These are phyloP conservation scores for Magallana angulata DNA, from an alignment of 1,140 invertebrate species.

Conservation along the genomic window DNA sequence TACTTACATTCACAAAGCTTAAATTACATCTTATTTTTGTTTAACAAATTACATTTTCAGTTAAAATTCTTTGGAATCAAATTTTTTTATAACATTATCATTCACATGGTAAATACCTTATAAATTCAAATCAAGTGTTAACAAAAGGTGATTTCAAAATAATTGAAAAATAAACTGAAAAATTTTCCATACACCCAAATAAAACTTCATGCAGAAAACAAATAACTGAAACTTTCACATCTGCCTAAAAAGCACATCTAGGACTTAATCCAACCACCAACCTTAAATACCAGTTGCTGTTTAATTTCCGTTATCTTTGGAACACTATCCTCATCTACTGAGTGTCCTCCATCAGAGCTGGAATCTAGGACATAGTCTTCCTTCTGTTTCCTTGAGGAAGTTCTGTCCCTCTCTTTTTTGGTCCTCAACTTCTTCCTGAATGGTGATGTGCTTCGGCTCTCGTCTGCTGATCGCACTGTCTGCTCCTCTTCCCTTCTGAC, in stretches of 20 bases:
- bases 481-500: background rate
- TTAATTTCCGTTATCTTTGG: conserved; percentile 40
- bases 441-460: conserved; percentile 27
- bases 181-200: conserved; percentile 4
- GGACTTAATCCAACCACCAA: conserved; percentile 9
- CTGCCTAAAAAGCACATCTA: conserved; percentile 16
- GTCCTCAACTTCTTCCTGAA: conserved; percentile 57
- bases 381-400: conserved; percentile 53
- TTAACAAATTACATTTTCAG: too few species aligned
- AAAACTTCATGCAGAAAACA: conserved; percentile 16
- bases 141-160: too few species aligned
- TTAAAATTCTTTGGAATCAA: too few species aligned
- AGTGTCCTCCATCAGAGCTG: conserved; percentile 58
- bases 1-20: too few species aligned
- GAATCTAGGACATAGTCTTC: conserved; percentile 57
- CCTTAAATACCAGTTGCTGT: conserved; percentile 48
- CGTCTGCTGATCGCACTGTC: background rate
- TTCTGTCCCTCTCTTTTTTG: conserved; percentile 62
- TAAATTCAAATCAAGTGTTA: too few species aligned
- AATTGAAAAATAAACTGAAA: background rate
- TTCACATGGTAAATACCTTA: too few species aligned
- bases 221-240: background rate
- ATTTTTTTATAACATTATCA: too few species aligned
- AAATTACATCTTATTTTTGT: too few species aligned
- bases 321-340: conserved; percentile 46